Conservation (phyloP, 64 coral and sea anemone species). For the Actinia equina region DNA sequence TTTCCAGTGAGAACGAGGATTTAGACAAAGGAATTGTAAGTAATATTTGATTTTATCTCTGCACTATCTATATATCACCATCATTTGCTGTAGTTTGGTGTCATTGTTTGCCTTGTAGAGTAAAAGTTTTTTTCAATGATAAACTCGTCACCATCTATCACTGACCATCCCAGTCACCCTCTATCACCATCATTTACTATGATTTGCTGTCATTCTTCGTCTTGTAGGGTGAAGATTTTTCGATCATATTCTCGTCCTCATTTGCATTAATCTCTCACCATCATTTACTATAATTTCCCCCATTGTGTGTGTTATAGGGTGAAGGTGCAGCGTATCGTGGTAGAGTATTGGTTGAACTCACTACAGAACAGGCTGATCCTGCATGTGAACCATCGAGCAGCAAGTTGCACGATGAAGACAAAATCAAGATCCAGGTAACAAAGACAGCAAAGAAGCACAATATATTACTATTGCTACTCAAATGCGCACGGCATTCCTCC, state of each 20-base stretch:
- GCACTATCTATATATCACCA: too few relatives aligned
- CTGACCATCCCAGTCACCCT: too few relatives aligned
- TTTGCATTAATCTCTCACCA: too few relatives aligned
- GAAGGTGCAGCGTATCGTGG: conserved; percentile 93
- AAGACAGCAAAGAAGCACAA: too few relatives aligned
- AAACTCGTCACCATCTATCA: too few relatives aligned
- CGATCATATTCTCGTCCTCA: too few relatives aligned
- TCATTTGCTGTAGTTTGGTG: too few relatives aligned
- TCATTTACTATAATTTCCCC: too few relatives aligned
- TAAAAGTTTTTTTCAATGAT: too few relatives aligned
- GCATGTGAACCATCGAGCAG: neutral
- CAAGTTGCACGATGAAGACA: neutral
- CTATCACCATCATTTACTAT: neutral
- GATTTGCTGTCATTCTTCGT: neutral
- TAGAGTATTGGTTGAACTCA: conserved; percentile 61
- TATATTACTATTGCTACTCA: too few relatives aligned
- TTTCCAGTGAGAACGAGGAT: conserved; percentile 11
- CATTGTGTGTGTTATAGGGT: conserved; percentile 37
- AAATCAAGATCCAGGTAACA: neutral
- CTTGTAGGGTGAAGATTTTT: conserved; percentile 38
- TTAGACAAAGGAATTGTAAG: conserved; percentile 56
- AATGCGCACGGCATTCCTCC: too few relatives aligned
- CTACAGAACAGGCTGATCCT: neutral
- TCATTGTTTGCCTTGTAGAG: too few relatives aligned
- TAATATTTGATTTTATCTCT: neutral